Evolutionary conservation across 2,113 vertebrate genomes (phyloP).

Genomic region (Tonatia bakeri): DNA sequence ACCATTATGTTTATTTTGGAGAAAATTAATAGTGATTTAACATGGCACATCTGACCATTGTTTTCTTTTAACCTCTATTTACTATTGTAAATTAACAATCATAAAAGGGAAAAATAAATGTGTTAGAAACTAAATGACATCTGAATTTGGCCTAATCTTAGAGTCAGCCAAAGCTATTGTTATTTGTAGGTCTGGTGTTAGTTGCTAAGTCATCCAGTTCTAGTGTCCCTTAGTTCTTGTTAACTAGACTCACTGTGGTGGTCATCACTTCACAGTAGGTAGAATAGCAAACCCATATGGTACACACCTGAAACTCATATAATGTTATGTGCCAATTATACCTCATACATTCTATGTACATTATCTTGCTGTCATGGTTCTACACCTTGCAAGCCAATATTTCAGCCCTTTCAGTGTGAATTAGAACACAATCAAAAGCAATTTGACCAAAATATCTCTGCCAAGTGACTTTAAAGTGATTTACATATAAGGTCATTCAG

Average conservation of each 20-base stretch:
- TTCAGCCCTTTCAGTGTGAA: background rate
- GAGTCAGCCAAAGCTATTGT: background rate
- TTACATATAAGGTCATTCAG: background rate
- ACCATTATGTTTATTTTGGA: background rate
- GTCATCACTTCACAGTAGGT: background rate
- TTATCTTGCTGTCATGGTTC: background rate
- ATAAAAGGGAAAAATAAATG: background rate
- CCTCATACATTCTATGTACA: background rate
- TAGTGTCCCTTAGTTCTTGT: background rate
- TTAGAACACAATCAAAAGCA: constrained; percentile 28
- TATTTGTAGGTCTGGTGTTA: background rate
- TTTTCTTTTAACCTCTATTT: background rate
- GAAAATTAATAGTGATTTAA: background rate
- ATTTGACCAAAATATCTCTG: background rate
- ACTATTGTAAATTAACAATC: background rate
- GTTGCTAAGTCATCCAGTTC: background rate
- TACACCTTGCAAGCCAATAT: background rate
- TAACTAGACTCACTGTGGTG: background rate
- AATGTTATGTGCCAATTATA: background rate
- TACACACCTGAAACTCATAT: background rate
- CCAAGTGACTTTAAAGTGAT: background rate
- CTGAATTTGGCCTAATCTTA: background rate
- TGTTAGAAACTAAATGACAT: background rate
- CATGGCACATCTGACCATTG: background rate
- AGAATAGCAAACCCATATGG: background rate